These are phyloP conservation scores for Papilio glaucus DNA, from an alignment of 1,140 invertebrate species.

Conservation along the genomic window DNA sequence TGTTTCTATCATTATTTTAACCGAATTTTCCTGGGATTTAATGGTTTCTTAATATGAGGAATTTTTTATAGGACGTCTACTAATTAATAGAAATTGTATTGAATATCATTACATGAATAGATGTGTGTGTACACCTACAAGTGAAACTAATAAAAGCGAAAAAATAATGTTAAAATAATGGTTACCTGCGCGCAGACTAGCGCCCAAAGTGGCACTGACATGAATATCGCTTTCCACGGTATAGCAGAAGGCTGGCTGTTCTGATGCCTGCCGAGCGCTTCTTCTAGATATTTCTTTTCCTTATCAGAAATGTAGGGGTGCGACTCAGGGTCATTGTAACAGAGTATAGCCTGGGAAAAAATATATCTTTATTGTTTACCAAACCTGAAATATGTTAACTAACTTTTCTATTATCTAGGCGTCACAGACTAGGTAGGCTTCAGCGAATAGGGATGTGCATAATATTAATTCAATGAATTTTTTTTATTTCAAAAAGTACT, in stretches of 20 bases:
- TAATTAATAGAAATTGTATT: no score
- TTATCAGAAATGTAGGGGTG: slow-evolving; percentile 88
- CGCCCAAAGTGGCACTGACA: slow-evolving; percentile 86
- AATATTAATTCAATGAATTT: no score
- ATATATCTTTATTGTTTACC: neutral
- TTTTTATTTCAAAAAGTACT: no score
- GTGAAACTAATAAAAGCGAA: no score
- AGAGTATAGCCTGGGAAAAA: slow-evolving; percentile 83
- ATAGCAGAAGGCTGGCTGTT: slow-evolving; percentile 84
- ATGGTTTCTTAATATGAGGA: no score
- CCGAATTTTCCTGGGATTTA: neutral
- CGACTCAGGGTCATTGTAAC: slow-evolving; percentile 86
- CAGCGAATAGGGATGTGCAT: no score
- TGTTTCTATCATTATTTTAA: neutral
- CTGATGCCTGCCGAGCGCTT: slow-evolving; percentile 84
- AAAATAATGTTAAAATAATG: slow-evolving; percentile 30
- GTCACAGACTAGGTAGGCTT: no score
- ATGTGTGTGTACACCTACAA: neutral
- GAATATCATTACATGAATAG: no score
- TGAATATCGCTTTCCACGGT: slow-evolving; percentile 85
- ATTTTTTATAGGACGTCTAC: no score
- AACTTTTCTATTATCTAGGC: no score
- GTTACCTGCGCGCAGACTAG: slow-evolving; percentile 86
- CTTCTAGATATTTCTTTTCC: slow-evolving; percentile 86
- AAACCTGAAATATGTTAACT: no score